Conservation (phyloP, 2,113 vertebrate genomes). For the Pomatostomus ruficeps region DNA sequence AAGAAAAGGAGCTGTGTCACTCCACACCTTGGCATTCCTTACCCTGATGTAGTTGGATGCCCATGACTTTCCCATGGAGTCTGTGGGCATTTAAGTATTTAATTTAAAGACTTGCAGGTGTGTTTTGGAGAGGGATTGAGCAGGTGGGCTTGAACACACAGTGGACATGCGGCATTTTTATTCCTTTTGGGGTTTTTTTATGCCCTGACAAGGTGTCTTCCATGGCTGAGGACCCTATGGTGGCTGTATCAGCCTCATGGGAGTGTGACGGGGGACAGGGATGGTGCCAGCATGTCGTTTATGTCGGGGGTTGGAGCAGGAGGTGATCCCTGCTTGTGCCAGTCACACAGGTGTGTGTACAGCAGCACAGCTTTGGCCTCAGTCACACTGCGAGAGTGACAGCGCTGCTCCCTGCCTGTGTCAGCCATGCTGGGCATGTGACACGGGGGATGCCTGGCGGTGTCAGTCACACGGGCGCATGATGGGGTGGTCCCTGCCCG, state of each 20-base stretch:
- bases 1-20: neutral
- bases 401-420: too few species aligned
- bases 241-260: neutral
- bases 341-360: neutral
- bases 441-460: too few species aligned
- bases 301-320: accelerated
- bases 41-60: neutral
- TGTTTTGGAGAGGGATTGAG: neutral
- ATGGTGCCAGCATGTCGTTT: neutral
- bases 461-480: neutral
- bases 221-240: neutral
- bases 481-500: too few species aligned
- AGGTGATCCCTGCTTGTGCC: neutral
- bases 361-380: neutral
- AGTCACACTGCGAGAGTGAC: neutral
- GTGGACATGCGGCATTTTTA: accelerated
- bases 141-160: neutral
- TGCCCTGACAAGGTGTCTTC: neutral
- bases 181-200: neutral
- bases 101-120: neutral
- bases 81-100: neutral
- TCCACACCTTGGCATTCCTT: neutral
- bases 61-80: neutral
- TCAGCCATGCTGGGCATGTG: neutral
- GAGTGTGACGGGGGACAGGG: neutral